A percentile compares a stretch with the other conserved stretches of the same genome.
These are phyloP conservation scores for Dicrostonyx torquatus DNA, from an alignment of 2,797 vertebrate genomes.

Conservation along the genomic window DNA sequence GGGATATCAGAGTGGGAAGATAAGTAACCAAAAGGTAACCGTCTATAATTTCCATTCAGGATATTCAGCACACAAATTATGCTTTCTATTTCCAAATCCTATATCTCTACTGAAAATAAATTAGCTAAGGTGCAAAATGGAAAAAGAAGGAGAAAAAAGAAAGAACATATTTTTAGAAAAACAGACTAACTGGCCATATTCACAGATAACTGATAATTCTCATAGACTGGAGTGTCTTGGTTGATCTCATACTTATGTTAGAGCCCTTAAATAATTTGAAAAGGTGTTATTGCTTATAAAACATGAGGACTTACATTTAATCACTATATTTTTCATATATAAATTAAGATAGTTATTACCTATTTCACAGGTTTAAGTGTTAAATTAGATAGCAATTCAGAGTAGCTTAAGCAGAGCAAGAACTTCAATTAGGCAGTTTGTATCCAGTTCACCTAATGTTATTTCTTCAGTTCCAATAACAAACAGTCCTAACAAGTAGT, in stretches of 20 bases:
- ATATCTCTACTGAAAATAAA: neutral
- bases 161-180: neutral
- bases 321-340: neutral
- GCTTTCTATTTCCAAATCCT: neutral
- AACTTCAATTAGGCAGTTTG: neutral
- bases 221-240: neutral
- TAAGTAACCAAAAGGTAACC: neutral
- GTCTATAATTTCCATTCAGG: neutral
- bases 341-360: neutral
- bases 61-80: neutral
- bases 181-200: fast-evolving
- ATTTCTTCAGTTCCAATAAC: neutral
- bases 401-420: neutral
- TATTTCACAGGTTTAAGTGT: neutral
- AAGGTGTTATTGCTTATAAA: neutral
- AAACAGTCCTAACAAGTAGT: neutral
- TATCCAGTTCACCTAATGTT: neutral
- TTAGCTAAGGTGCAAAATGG: neutral
- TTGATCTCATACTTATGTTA: neutral
- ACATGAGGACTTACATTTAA: neutral
- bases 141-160: neutral
- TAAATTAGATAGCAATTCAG: neutral
- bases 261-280: neutral
- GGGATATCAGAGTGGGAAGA: neutral
- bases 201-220: neutral